Conservation (phyloP, 2,888 invertebrate genomes). For the Trissolcus brochymenae region DNA sequence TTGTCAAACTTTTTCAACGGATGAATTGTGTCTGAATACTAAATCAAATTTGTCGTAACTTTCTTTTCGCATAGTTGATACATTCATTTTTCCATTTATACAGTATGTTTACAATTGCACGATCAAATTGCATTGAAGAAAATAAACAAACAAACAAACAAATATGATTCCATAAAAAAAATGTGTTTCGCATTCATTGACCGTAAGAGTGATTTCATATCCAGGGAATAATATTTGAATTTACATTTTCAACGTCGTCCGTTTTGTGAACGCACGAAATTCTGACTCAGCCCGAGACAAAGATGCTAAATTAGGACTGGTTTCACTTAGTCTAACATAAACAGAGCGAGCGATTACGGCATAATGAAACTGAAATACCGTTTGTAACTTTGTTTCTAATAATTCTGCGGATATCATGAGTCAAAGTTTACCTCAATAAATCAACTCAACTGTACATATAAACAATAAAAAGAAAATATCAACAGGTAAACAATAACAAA, state of each 20-base stretch:
- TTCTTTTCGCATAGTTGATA: not conserved
- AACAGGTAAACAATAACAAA: too few relatives aligned
- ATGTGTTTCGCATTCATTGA: not conserved
- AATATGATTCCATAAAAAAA: not conserved
- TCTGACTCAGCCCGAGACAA: conserved; percentile 44
- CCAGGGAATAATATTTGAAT: not conserved
- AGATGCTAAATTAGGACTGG: conserved; percentile 50
- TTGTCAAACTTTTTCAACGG: conserved; percentile 23
- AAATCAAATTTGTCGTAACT: conserved; percentile 15
- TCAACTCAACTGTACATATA: too few relatives aligned
- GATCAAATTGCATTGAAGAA: too few relatives aligned
- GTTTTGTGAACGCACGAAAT: conserved; percentile 23
- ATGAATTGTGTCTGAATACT: conserved; percentile 12
- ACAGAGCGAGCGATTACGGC: conserved; percentile 33
- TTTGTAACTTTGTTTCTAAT: conserved; percentile 2
- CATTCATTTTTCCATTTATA: too few relatives aligned
- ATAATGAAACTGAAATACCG: conserved; percentile 21
- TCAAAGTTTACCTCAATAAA: too few relatives aligned
- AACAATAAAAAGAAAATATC: too few relatives aligned
- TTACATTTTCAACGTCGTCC: conserved; percentile 18
- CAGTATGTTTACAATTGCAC: too few relatives aligned
- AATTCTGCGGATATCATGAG: too few relatives aligned
- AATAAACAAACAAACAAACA: not conserved
- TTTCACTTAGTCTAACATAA: conserved; percentile 42
- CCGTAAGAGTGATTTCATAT: not conserved